Base-by-base conservation (phyloP, 2,113 vertebrate species). In the Pogona vitticeps region DNA sequence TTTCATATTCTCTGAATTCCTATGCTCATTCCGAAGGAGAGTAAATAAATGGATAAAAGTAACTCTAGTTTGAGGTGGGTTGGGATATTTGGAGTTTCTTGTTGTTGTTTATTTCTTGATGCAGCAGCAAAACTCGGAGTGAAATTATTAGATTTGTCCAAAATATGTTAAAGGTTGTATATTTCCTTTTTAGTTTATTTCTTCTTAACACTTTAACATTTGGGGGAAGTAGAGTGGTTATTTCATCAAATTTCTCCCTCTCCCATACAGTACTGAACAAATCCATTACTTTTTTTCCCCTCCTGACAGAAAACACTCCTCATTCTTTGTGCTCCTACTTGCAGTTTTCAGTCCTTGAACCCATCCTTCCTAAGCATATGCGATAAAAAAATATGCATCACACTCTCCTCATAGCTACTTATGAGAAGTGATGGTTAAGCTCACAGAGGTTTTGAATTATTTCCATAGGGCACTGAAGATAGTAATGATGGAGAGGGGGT, bases 21-120 rank as follows among this genome's bases (percentile, higher is more conserved):
- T 67, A 79, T 12, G 10, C 1, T 12, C 87, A 90, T 80, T 31
- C 85, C 31, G 6, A 12, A 87, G 61, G 28, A 75, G 36, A 88
- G 9, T 20, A 91, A 81, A 83, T 87, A 36, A 31, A 87, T 67
- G 61, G 21, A 3, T 61, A 83, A 72, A 90, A 88, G 52, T 17
- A 75, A 56, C 3, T 79, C 14, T 58, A n/a, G 86, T 18, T 86
- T 13, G n/a, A 58, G 7, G 67, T 52, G 46, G 46, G 46, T 52
- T 52, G 46, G 10, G 46, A 10, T 52, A 10, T 52, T 52, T 52
- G 46, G 46, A 6, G 5, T 5, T 52, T 52, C 5, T 52, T 52
- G 46, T 52, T 52, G 46, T 52, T 52, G 46, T 52, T 52, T 52
- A 10, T 26, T 88, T 86, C 78, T 73, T 80, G 52, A 83, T 67